Base-by-base conservation (phyloP, 1,140 invertebrate genomes). In the Diuraphis noxia region DNA sequence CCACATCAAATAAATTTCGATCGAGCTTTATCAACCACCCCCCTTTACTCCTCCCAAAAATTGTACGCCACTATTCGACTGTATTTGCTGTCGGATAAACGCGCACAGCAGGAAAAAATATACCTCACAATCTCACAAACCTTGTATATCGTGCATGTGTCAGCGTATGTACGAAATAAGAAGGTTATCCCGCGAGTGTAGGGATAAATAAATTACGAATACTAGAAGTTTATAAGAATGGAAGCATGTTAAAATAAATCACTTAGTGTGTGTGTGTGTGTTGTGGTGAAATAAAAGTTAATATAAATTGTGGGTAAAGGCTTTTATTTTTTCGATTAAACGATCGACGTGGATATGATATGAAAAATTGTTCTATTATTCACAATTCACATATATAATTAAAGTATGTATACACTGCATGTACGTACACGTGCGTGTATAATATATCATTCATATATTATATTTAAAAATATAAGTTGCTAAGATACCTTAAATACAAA, bases 241-340 rank as follows among this genome's bases (percentile, higher is more conserved):
- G 30, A 43, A 43, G 19, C 41, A 7, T 21, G 40, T 81, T 81
- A 81, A 81, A 40, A 81, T 38, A 81, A 81, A 81, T 81, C 79
- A 81, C 36, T 81, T 40, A 40, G 36, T 38, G 79, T 81, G n/a
- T n/a, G n/a, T n/a, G n/a, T n/a, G n/a, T n/a, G 36, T 40, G 9
- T 81, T 30, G 79, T 10, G 79, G 79, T 81, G 79, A 38, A 77
- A 77, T 36, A 17, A 1, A 34, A 77, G 56, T 77, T 77, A 8
- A 34, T 79, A 72, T 72, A 72, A 72, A n/a, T 72, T n/a, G 56
- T 72, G 13, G n/a, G 56, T 72, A 72, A 72, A n/a, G 56, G 30
- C 56, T 72, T 72, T 72, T n/a, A 72, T 72, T 63, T 72, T 72
- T 72, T 72, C n/a, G 30, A 72, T n/a, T 72, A 72, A n/a, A 72